phyloP scores from a whole-genome alignment of 1,140 invertebrate genomes.

The Protaetia brevitarsis region DNA sequence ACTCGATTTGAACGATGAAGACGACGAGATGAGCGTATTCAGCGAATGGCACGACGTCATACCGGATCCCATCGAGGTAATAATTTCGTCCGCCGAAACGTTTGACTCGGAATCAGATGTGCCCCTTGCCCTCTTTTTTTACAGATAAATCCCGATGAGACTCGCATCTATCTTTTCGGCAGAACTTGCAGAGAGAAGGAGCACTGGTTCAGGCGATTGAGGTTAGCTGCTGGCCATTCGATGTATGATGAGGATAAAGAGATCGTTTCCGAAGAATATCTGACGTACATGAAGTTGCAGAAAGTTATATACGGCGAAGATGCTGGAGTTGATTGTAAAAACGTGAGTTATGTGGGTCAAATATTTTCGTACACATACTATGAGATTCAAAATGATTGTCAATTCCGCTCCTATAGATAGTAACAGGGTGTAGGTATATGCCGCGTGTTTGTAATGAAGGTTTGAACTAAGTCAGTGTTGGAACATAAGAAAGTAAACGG shows the following conservation, averaged over 20 bases:
- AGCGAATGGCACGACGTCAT: conserved; percentile 4
- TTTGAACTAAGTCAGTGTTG: too few species aligned
- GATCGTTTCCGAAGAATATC: background rate
- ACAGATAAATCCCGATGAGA: conserved; percentile 39
- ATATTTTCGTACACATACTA: too few species aligned
- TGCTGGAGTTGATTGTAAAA: too few species aligned
- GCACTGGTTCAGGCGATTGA: conserved; percentile 66
- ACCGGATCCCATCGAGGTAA: background rate
- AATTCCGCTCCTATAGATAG: too few species aligned
- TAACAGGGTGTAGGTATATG: too few species aligned
- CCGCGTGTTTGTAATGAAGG: too few species aligned
- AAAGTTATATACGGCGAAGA: conserved; percentile 1
- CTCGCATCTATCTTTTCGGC: conserved; percentile 69
- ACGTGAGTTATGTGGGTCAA: too few species aligned
- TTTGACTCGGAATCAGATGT: background rate
- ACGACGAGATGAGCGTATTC: background rate
- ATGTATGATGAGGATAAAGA: background rate
- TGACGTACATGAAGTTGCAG: conserved; percentile 22
- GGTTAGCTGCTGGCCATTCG: conserved; percentile 28
- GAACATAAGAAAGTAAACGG: too few species aligned
- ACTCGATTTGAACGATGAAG: background rate
- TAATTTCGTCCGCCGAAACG: background rate
- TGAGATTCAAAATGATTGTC: too few species aligned
- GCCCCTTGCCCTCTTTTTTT: background rate
- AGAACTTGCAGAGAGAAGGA: conserved; percentile 84